Base-by-base conservation (phyloP, 2,888 invertebrate genomes). In the Eudemis profundana region DNA sequence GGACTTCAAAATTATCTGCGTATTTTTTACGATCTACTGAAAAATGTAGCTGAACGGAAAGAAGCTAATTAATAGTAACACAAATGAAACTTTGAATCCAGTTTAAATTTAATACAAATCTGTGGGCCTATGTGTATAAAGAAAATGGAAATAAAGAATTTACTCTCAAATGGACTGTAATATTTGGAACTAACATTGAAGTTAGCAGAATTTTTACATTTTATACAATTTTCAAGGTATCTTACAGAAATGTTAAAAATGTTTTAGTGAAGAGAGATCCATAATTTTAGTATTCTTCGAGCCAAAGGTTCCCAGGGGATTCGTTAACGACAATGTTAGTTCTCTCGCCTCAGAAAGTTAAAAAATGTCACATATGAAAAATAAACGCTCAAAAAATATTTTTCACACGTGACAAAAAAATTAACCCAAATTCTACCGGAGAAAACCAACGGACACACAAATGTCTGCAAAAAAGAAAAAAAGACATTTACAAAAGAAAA, bases 351-450 rank as follows among this genome's bases (percentile, higher is more conserved):
- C 44, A 50, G 60, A 68, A 66, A 61, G 60, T 65, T 65, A 74
- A 84, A 83, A 79, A 47, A 12, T 36, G 57, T 76, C 78, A 80
- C 76, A 78, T 74, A 79, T 78, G 80, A 76, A 74, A 71, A 67
- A 51, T 17, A 14, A 0, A 12, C 57, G 14, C 19, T 38, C 56
- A 65, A 53, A 42, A 49, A 46, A 46, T 40, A 67, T 59, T 49
- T 74, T 78, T 70, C 81, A 80, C 79, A 79, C 83, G 70, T 78
- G 77, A 83, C 76, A 71, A 71, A 74, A 70, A 74, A 76, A 77
- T 76, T 76, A 87, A 84, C 84, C 83, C 78, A 85, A 86, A 85
- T 75, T 86, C 89, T 89, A 90, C 89, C 89, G 86, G 88, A 88
- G 85, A 81, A 82, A 85, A 90, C 90, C 89, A 90, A 86, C 73